A percentile compares a stretch with the other conserved stretches of the same genome.
phyloP scores from a whole-genome alignment of 1,140 invertebrate species.

The Zophobas atratus region DNA sequence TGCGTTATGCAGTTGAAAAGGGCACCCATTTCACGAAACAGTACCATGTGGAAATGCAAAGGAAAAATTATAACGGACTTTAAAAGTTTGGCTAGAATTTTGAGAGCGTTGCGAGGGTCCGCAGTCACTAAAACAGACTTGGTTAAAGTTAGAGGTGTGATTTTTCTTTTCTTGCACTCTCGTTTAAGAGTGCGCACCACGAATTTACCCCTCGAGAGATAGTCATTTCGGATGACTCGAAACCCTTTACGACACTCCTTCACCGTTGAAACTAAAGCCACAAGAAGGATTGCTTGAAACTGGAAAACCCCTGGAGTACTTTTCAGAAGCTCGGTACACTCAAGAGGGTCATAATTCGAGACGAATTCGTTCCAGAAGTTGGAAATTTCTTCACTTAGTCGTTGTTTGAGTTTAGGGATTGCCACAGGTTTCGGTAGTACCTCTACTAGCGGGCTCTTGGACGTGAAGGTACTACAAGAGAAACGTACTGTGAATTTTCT shows the following conservation, averaged over 20 bases:
- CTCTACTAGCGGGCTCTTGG: slow-evolving; percentile 71
- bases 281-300: slow-evolving; percentile 73
- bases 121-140: slow-evolving; percentile 65
- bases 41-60: slow-evolving; percentile 66
- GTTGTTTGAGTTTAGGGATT: slow-evolving; percentile 77
- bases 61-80: slow-evolving; percentile 64
- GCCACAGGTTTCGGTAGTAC: slow-evolving; percentile 76
- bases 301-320: slow-evolving; percentile 74
- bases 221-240: slow-evolving; percentile 62
- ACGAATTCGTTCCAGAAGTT: slow-evolving; percentile 87
- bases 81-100: slow-evolving; percentile 60
- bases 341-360: slow-evolving; percentile 82
- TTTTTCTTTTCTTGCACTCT: slow-evolving; percentile 69
- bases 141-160: slow-evolving; percentile 68
- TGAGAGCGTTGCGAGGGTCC: slow-evolving; percentile 67
- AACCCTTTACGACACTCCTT: slow-evolving; percentile 72
- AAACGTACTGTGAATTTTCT: neutral
- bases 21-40: slow-evolving; percentile 68
- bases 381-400: slow-evolving; percentile 77
- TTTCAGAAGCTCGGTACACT: slow-evolving; percentile 78
- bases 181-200: slow-evolving; percentile 66
- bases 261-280: slow-evolving; percentile 73
- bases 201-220: slow-evolving; percentile 60
- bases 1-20: slow-evolving; percentile 64
- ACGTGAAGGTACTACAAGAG: slow-evolving; percentile 44